Conservation (phyloP, 2,888 invertebrate species). For the Drosophila macrospina region DNA sequence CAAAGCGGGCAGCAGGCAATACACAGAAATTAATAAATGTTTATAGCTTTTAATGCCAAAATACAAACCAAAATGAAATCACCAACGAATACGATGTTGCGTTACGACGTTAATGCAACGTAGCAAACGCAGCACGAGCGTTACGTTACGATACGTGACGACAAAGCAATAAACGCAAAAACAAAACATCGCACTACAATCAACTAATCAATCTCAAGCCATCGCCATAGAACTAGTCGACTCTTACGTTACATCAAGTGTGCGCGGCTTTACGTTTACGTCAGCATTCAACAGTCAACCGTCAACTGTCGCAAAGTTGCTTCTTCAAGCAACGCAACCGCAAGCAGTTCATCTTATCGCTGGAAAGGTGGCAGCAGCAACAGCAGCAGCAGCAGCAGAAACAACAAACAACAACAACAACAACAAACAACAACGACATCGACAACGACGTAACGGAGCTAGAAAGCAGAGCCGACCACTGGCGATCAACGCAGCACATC, state of each 20-base stretch:
- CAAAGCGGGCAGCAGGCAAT: conserved; percentile 47
- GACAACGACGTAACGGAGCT: conserved; percentile 77
- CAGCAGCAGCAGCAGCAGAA: conserved; percentile 27
- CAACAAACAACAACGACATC: conserved; percentile 22
- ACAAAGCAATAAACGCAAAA: conserved; percentile 24
- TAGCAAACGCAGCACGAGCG: conserved; percentile 62
- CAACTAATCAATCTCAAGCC: conserved; percentile 30
- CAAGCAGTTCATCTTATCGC: conserved; percentile 24
- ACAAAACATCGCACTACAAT: conserved; percentile 32
- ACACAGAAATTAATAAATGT: conserved; percentile 81
- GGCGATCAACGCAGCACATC: conserved; percentile 78
- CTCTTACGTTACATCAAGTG: conserved; percentile 44
- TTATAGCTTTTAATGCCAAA: conserved; percentile 80
- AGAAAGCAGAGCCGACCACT: conserved; percentile 73
- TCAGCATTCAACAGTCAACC: conserved; percentile 63
- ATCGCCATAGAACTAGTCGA: conserved; percentile 40
- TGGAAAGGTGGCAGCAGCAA: conserved; percentile 27
- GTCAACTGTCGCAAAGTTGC: conserved; percentile 23
- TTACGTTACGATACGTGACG: conserved; percentile 61
- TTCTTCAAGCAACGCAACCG: conserved; percentile 31
- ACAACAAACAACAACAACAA: conserved; percentile 24
- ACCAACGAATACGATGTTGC: conserved; percentile 74
- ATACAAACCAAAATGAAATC: conserved; percentile 84
- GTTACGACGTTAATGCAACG: conserved; percentile 69
- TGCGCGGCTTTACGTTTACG: conserved; percentile 62